Evolutionary conservation across 2,888 invertebrate species (phyloP).

Genomic region (Spodoptera exigua): DNA sequence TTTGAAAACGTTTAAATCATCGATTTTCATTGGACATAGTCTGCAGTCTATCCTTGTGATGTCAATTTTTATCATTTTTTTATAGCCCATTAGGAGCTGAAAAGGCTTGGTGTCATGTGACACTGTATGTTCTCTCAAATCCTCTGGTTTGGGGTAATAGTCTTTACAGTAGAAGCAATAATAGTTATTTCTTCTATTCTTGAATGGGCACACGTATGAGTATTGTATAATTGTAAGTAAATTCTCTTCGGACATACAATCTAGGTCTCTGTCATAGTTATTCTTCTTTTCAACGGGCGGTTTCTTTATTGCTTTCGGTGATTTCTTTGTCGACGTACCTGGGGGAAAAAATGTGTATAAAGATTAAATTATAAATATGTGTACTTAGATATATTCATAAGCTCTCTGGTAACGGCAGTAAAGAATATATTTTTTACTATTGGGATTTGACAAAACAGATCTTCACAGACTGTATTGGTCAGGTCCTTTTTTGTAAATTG

Average conservation of each 20-base stretch:
- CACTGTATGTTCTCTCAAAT: slow-evolving; percentile 79
- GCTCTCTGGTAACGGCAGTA: too few species aligned
- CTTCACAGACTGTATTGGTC: too few species aligned
- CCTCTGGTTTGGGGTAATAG: slow-evolving; percentile 83
- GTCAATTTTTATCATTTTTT: slow-evolving; percentile 84
- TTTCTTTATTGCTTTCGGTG: slow-evolving; percentile 65
- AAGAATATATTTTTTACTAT: too few species aligned
- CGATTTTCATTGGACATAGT: slow-evolving; percentile 76
- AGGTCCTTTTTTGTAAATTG: too few species aligned
- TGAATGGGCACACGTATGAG: slow-evolving; percentile 83
- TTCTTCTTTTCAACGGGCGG: slow-evolving; percentile 77
- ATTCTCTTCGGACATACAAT: slow-evolving; percentile 85
- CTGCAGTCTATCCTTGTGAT: slow-evolving; percentile 82
- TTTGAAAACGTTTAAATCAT: slow-evolving; percentile 77
- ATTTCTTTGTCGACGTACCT: slow-evolving; percentile 65
- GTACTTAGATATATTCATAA: too few species aligned
- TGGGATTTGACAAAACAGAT: too few species aligned
- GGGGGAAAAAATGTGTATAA: slow-evolving; percentile 44
- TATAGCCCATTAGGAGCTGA: slow-evolving; percentile 81
- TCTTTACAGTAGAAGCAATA: slow-evolving; percentile 86
- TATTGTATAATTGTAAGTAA: slow-evolving; percentile 81
- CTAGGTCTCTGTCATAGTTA: slow-evolving; percentile 79
- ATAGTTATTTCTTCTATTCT: slow-evolving; percentile 82
- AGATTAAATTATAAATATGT: too few species aligned
- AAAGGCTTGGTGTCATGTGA: slow-evolving; percentile 84